A percentile compares a stretch with the other conserved stretches of the same genome.
phyloP scores from a whole-genome alignment of 2,797 vertebrate genomes.

The Galagoides demidoff region DNA sequence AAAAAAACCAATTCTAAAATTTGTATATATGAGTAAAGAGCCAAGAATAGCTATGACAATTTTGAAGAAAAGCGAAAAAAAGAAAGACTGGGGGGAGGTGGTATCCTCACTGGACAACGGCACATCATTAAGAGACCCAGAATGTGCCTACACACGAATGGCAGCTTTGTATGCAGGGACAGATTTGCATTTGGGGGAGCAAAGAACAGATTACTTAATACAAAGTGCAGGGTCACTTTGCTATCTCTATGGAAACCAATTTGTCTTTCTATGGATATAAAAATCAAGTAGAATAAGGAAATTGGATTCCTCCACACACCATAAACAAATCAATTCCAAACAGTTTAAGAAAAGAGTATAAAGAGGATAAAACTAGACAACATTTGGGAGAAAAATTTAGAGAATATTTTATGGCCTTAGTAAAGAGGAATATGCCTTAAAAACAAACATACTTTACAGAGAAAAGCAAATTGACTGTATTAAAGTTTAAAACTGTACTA shows the following conservation, averaged over 20 bases:
- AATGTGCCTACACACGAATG: not conserved
- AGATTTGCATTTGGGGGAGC: not conserved
- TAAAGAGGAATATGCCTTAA: conserved; percentile 9
- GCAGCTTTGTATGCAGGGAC: not conserved
- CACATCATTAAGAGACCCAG: not conserved
- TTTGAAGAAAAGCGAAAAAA: not conserved
- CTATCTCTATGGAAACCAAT: not conserved
- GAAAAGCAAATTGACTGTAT: not conserved
- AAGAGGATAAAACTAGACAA: not conserved
- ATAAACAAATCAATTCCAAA: conserved; percentile 1
- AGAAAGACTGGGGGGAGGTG: not conserved
- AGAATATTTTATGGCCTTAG: not conserved
- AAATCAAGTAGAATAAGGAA: not conserved
- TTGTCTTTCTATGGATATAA: not conserved
- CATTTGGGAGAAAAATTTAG: conserved; percentile 8
- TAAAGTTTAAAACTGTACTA: not conserved
- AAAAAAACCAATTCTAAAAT: conserved; percentile 42
- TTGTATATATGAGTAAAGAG: conserved; percentile 23
- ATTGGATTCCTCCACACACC: not conserved
- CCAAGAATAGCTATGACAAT: conserved; percentile 20
- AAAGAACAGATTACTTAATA: not conserved
- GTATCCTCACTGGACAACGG: not conserved
- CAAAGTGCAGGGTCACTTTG: not conserved
- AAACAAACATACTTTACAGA: not conserved
- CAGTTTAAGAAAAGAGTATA: not conserved